These are phyloP conservation scores for Gavialis gangeticus DNA, from an alignment of 2,113 vertebrate species.

Conservation along the genomic window DNA sequence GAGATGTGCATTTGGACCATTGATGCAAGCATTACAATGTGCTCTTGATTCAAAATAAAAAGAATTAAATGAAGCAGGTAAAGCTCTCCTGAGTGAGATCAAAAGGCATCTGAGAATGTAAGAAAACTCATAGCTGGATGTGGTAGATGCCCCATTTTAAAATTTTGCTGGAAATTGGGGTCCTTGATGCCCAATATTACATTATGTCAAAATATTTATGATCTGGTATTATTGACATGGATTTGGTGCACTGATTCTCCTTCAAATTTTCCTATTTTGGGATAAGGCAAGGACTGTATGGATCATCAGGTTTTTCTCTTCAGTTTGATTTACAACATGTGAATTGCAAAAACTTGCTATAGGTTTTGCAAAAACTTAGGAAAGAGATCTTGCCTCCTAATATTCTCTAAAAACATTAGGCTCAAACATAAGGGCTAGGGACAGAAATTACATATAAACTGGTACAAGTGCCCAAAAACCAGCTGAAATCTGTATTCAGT, in stretches of 20 bases:
- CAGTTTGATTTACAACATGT: background rate
- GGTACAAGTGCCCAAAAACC: too few relatives aligned
- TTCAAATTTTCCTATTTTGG: background rate
- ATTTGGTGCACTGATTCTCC: background rate
- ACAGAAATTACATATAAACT: too few relatives aligned
- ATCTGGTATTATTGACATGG: too few relatives aligned
- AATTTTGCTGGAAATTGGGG: background rate
- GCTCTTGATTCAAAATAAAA: background rate
- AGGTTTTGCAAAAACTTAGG: too few relatives aligned
- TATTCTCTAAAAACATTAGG: too few relatives aligned
- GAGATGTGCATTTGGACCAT: background rate
- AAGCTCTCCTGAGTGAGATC: background rate
- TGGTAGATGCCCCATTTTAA: background rate
- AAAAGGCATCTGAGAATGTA: background rate
- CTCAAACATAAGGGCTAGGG: too few relatives aligned
- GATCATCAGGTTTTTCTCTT: background rate
- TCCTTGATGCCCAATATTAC: too few relatives aligned
- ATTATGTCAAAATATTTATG: too few relatives aligned
- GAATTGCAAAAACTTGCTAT: background rate
- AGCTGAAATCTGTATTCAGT: too few relatives aligned
- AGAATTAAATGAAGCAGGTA: background rate
- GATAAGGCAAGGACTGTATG: background rate
- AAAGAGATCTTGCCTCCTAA: too few relatives aligned
- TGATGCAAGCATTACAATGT: accelerated
- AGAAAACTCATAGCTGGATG: background rate